A percentile compares a stretch with the other conserved stretches of the same genome.
Conservation (phyloP, 1,140 invertebrate species). For the Atopsyche davidsoni region DNA sequence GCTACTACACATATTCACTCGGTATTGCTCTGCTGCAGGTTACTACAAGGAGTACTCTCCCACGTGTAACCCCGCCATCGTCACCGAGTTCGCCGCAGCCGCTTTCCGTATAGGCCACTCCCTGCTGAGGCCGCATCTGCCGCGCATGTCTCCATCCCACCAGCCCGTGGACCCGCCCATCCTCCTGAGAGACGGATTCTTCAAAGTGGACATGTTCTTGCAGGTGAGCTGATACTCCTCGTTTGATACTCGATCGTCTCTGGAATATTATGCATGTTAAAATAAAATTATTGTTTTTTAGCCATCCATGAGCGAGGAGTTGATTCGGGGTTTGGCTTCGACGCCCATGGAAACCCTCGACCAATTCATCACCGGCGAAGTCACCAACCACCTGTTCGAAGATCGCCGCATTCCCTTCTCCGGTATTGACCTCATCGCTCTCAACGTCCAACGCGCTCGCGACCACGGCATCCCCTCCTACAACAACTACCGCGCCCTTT, state of each 20-base stretch:
- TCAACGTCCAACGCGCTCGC: constrained; percentile 77
- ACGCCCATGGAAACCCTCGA: constrained; percentile 92
- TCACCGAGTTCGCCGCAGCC: constrained; percentile 92
- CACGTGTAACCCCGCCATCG: constrained; percentile 82
- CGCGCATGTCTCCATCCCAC: constrained; percentile 74
- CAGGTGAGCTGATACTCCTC: constrained; percentile 40
- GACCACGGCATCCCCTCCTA: constrained; percentile 83
- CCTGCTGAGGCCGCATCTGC: constrained; percentile 82
- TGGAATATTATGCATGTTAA: background rate
- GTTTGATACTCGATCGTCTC: background rate
- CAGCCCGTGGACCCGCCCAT: constrained; percentile 75
- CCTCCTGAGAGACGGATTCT: constrained; percentile 86
- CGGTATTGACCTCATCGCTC: constrained; percentile 75
- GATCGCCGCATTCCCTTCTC: constrained; percentile 78
- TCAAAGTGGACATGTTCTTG: constrained; percentile 86
- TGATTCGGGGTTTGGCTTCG: constrained; percentile 78
- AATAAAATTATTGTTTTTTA: constrained; percentile 41
- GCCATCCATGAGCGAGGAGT: constrained; percentile 77
- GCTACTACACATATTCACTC: too few species aligned
- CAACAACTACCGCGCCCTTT: constrained; percentile 79
- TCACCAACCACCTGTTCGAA: constrained; percentile 91
- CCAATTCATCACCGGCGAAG: constrained; percentile 89
- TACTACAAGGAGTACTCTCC: constrained; percentile 92
- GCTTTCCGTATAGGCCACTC: constrained; percentile 94
- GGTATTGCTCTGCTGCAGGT: constrained; percentile 55